Evolutionary conservation across 1,140 invertebrate species (phyloP).

Genomic region (Helicoverpa armigera): DNA sequence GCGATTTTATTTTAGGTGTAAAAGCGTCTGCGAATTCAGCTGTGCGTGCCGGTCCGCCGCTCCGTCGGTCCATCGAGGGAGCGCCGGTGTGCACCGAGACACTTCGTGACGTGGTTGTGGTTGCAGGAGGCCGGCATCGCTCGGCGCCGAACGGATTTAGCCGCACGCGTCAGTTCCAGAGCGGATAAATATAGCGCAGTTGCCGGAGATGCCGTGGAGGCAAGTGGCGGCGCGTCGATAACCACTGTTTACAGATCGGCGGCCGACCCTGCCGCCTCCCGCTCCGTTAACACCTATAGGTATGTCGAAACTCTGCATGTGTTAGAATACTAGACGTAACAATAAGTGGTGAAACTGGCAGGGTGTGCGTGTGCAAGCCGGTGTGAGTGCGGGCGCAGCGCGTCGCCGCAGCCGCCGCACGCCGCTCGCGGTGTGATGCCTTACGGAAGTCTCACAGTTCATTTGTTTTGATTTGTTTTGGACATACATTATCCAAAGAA

Average conservation of each 20-base stretch:
- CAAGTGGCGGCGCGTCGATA: constrained; percentile 83
- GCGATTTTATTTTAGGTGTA: constrained; percentile 65
- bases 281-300: constrained; percentile 81
- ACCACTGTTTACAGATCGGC: constrained; percentile 84
- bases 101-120: constrained; percentile 82
- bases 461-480: constrained; percentile 65
- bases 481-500: constrained; percentile 59
- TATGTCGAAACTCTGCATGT: constrained; percentile 77
- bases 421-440: constrained; percentile 22
- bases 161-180: constrained; percentile 80
- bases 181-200: constrained; percentile 84
- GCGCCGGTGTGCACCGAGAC: constrained; percentile 61
- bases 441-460: constrained; percentile 55
- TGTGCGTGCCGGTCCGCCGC: constrained; percentile 72
- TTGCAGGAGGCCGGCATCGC: constrained; percentile 82
- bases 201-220: constrained; percentile 78
- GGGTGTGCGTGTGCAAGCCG: constrained; percentile 51
- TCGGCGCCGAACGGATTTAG: constrained; percentile 84
- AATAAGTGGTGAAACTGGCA: constrained; percentile 62
- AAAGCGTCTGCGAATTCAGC: constrained; percentile 73
- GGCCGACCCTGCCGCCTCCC: constrained; percentile 82
- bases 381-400: constrained; percentile 55
- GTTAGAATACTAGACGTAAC: constrained; percentile 71
- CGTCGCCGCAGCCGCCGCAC: constrained; percentile 14
- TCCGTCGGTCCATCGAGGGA: constrained; percentile 67